These are phyloP conservation scores for Julus scanicus DNA, from an alignment of 2,888 invertebrate species.

Conservation along the genomic window DNA sequence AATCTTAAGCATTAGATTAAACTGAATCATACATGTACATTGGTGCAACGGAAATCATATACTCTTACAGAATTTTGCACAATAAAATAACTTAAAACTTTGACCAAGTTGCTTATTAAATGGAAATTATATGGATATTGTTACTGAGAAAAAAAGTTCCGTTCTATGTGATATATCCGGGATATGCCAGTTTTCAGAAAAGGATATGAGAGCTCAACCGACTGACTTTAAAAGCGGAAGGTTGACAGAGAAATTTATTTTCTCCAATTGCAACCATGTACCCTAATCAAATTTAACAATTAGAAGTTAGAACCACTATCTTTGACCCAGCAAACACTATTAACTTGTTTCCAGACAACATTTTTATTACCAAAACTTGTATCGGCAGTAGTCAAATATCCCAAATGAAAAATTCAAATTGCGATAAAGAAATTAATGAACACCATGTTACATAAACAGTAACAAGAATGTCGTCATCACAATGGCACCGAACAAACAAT, in stretches of 20 bases:
- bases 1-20: no score
- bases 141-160: background rate
- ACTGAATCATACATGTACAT: no score
- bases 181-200: conserved; percentile 24
- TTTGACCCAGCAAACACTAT: background rate
- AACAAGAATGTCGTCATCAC: background rate
- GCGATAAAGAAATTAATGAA: background rate
- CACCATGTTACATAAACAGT: background rate
- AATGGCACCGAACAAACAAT: background rate
- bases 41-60: no score
- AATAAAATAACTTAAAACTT: no score
- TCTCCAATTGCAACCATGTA: background rate
- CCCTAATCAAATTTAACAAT: background rate
- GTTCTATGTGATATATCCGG: background rate
- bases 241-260: background rate
- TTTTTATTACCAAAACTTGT: background rate
- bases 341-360: background rate
- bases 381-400: no score
- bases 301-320: background rate
- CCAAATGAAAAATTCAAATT: background rate
- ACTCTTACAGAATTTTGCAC: no score
- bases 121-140: background rate
- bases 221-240: background rate
- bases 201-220: background rate
- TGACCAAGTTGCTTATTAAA: background rate